Conservation (phyloP, 2,888 invertebrate species). For the Lepidonotus clava region DNA sequence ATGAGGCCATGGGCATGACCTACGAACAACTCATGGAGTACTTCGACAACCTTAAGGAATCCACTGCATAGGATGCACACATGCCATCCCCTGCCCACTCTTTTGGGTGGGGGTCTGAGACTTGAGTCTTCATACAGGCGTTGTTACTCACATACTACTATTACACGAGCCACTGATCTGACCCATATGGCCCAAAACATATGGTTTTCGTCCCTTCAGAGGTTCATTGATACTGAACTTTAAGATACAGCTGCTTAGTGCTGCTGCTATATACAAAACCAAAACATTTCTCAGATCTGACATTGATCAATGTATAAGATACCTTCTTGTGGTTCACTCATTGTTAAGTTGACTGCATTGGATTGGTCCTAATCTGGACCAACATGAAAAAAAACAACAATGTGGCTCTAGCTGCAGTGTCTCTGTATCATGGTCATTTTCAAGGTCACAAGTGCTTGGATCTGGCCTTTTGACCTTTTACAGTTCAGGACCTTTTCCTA, state of each 20-base stretch:
- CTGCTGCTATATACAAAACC: too few relatives aligned
- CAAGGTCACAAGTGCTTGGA: background rate
- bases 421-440: background rate
- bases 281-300: background rate
- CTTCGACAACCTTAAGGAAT: slow-evolving; percentile 98
- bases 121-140: background rate
- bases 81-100: background rate
- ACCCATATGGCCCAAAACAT: background rate
- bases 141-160: slow-evolving; percentile 13
- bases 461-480: slow-evolving; percentile 18
- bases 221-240: background rate
- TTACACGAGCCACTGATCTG: background rate
- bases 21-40: slow-evolving; percentile 99
- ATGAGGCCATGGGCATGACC: slow-evolving; percentile 85
- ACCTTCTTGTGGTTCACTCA: background rate
- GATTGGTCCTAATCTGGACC: background rate
- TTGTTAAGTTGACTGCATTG: background rate
- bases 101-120: background rate
- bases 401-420: background rate
- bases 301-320: background rate
- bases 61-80: slow-evolving; percentile 81
- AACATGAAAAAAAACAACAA: background rate
- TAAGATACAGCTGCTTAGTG: too few relatives aligned
- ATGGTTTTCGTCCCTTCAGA: background rate
- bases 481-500: slow-evolving; percentile 43